These are phyloP conservation scores for Dasyurus viverrinus DNA, from an alignment of 2,113 vertebrate species.

Conservation along the genomic window DNA sequence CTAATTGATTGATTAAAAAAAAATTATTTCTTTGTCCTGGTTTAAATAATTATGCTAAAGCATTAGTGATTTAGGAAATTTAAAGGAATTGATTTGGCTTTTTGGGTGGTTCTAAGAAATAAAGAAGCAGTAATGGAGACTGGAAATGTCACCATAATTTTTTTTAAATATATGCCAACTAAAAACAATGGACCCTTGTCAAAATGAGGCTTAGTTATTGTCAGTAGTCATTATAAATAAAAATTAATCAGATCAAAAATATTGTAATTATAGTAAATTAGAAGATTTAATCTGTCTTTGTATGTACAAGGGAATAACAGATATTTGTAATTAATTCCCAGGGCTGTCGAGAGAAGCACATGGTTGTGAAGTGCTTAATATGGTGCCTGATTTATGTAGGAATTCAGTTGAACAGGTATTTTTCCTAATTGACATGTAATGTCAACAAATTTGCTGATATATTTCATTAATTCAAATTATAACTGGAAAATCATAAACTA, in stretches of 20 bases:
- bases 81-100: too few species aligned
- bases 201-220: neutral
- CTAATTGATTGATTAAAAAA: too few species aligned
- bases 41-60: too few species aligned
- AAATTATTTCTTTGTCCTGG: too few species aligned
- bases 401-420: neutral
- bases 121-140: neutral
- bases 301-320: neutral
- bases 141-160: neutral
- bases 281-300: neutral
- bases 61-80: too few species aligned
- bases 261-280: neutral
- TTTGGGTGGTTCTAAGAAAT: too few species aligned
- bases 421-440: neutral
- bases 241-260: neutral
- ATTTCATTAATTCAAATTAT: neutral
- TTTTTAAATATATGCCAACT: neutral
- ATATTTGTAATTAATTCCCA: neutral
- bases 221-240: neutral
- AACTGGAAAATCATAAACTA: neutral
- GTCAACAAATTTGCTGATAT: neutral
- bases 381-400: neutral
- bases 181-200: neutral
- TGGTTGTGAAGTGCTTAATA: too few species aligned
- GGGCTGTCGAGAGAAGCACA: too few species aligned